phyloP scores from a whole-genome alignment of 2,797 vertebrate species.

The Myioborus miniatus region DNA sequence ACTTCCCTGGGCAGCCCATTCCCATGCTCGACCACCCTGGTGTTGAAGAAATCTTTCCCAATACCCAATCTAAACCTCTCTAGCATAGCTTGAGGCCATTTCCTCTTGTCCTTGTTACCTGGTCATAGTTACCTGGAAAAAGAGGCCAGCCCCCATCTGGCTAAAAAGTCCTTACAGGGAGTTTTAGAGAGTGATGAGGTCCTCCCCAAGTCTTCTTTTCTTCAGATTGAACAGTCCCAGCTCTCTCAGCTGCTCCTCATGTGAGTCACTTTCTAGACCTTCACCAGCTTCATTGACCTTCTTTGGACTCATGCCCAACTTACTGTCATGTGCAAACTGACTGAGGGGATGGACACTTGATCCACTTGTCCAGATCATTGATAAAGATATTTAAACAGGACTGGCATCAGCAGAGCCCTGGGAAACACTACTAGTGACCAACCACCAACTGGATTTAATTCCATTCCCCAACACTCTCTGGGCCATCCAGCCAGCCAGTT shows the following conservation, averaged over 20 bases:
- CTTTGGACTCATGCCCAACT: background rate
- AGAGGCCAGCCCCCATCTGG: background rate
- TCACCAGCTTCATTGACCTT: background rate
- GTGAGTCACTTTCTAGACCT: background rate
- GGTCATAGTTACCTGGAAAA: background rate
- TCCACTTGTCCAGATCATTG: background rate
- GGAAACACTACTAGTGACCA: background rate
- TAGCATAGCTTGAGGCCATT: background rate
- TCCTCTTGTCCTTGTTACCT: background rate
- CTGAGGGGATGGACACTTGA: background rate
- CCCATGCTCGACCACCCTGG: background rate
- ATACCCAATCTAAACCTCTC: background rate
- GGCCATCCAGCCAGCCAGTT: background rate
- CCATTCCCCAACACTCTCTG: background rate
- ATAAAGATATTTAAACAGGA: background rate
- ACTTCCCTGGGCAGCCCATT: background rate
- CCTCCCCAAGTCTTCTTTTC: background rate
- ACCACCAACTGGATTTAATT: background rate
- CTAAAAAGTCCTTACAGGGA: background rate
- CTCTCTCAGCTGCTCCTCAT: background rate
- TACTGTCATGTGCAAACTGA: background rate
- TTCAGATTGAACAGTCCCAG: background rate
- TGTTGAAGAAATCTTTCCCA: background rate
- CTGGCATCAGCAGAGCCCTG: background rate
- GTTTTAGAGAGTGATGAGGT: background rate